Evolutionary conservation across 2,113 vertebrate genomes (phyloP).

Genomic region (Melanotaenia duboulayi): DNA sequence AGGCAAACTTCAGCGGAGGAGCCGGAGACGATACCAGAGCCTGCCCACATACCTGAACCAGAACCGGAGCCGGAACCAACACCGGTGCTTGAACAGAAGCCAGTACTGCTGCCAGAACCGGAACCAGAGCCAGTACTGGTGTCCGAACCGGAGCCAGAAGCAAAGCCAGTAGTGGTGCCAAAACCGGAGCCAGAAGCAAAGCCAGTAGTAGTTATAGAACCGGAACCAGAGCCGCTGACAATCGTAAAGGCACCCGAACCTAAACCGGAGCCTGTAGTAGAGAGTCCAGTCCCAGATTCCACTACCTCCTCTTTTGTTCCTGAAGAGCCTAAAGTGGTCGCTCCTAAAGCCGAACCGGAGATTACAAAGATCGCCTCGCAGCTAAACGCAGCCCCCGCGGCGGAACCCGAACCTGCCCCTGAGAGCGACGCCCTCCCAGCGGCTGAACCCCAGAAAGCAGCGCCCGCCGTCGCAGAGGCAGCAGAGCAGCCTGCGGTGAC

Average conservation of each 20-base stretch:
- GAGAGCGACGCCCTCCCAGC: constrained; percentile 70
- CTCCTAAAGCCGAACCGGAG: constrained; percentile 57
- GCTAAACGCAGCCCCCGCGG: constrained; percentile 36
- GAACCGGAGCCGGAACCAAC: neutral
- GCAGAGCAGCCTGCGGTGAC: constrained; percentile 60
- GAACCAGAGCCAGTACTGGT: neutral
- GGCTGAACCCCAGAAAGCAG: constrained; percentile 58
- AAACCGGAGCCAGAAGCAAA: neutral
- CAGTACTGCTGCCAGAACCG: neutral
- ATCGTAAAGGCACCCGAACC: neutral
- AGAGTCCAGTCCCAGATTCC: constrained; percentile 53
- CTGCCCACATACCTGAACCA: neutral
- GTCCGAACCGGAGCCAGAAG: neutral
- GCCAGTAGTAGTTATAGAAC: neutral
- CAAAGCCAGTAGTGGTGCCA: neutral
- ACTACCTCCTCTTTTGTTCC: constrained; percentile 37
- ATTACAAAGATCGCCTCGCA: constrained; percentile 8
- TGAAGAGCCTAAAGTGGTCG: neutral
- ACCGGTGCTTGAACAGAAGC: neutral
- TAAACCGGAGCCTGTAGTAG: constrained; percentile 4
- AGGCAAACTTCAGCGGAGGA: constrained; percentile 30
- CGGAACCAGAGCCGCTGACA: neutral
- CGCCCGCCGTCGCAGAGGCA: constrained; percentile 67
- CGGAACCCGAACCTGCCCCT: constrained; percentile 59
- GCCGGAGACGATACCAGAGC: constrained; percentile 13